Evolutionary conservation across 2,888 invertebrate species (phyloP).

Genomic region (Acleris holmiana): DNA sequence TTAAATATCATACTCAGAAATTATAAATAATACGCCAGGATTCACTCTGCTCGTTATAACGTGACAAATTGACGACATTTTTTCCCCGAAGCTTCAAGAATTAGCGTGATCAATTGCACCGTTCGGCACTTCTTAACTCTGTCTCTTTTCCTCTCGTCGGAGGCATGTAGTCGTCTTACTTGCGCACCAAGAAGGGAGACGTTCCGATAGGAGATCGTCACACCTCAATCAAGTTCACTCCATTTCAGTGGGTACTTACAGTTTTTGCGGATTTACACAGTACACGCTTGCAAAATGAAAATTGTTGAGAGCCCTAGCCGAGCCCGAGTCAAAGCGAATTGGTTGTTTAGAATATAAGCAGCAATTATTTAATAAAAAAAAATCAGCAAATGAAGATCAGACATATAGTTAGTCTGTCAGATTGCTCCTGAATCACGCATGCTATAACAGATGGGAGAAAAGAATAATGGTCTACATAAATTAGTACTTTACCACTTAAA

Average conservation of each 20-base stretch:
- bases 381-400: no score
- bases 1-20: conserved; percentile 9
- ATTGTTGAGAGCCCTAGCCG: conserved; percentile 1
- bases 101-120: conserved; percentile 80
- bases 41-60: conserved; percentile 66
- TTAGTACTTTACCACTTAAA: no score
- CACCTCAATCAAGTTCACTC: conserved; percentile 46
- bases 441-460: no score
- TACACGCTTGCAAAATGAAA: conserved; percentile 33
- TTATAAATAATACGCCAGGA: conserved; percentile 53
- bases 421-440: no score
- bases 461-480: no score
- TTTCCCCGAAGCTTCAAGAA: conserved; percentile 70
- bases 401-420: no score
- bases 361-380: no score
- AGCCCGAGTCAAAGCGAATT: conserved; percentile 2
- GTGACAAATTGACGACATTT: conserved; percentile 78
- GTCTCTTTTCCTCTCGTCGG: conserved; percentile 49
- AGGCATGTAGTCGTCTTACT: conserved; percentile 31
- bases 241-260: conserved; percentile 36
- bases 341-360: background rate
- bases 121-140: conserved; percentile 65
- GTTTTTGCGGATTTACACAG: conserved; percentile 35
- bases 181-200: conserved; percentile 40
- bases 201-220: conserved; percentile 45